A percentile compares a stretch with the other conserved stretches of the same genome.
Conservation (phyloP, 2,113 vertebrate species). For the Myiopsitta monachus region DNA sequence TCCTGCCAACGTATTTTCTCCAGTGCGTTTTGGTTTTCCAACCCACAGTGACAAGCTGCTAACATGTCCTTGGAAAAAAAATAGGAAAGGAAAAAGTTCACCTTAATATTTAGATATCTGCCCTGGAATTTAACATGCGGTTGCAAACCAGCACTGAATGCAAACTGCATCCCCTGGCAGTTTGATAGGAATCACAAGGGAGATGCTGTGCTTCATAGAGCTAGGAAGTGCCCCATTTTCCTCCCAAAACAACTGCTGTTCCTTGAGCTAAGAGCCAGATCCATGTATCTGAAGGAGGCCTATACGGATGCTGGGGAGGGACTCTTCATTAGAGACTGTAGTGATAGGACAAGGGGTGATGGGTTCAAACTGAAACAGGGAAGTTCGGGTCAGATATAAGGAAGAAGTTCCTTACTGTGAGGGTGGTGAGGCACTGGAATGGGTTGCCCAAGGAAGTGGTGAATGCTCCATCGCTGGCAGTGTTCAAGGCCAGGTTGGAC, state of each 20-base stretch:
- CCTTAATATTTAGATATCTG: neutral
- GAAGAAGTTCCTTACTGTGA: no score
- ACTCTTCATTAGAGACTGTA: neutral
- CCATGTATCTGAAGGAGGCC: neutral
- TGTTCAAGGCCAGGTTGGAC: no score
- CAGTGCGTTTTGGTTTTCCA: conserved; percentile 7
- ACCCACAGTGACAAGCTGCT: neutral
- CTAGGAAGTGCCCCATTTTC: neutral
- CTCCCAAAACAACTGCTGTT: neutral
- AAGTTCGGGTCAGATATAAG: neutral
- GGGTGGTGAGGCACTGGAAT: no score
- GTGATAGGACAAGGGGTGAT: neutral
- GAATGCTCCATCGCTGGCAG: no score
- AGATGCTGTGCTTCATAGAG: neutral
- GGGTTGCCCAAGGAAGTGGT: no score
- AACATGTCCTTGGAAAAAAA: neutral
- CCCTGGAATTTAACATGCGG: neutral
- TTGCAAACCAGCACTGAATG: fast-evolving
- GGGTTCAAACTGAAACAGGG: neutral
- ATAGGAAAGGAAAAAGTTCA: neutral
- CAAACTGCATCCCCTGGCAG: neutral
- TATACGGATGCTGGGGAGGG: neutral
- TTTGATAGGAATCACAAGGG: neutral
- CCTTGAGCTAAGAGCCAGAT: neutral
- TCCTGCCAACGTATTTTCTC: conserved; percentile 37